These are phyloP conservation scores for Carcinoscorpius rotundicauda DNA, from an alignment of 1,140 invertebrate species.

Conservation along the genomic window DNA sequence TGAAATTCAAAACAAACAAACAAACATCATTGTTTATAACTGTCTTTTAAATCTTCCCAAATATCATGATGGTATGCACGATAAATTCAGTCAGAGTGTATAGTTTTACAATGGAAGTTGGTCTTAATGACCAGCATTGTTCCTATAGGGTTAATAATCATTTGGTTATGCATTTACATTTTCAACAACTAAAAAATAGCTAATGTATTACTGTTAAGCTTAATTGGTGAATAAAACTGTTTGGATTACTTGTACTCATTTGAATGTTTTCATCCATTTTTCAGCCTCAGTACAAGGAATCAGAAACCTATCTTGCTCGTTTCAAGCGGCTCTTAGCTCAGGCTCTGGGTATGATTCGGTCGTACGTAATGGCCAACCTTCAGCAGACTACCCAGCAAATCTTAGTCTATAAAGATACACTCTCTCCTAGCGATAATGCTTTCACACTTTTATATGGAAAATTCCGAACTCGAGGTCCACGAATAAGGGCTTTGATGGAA, in stretches of 20 bases:
- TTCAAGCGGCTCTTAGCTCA: constrained; percentile 24
- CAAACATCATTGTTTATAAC: too few species aligned
- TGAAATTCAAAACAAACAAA: too few species aligned
- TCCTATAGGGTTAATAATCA: too few species aligned
- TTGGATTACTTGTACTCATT: background rate
- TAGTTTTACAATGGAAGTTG: too few species aligned
- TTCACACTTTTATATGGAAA: constrained; percentile 88
- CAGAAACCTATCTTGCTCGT: constrained; percentile 45
- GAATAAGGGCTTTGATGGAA: constrained; percentile 63
- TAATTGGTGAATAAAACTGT: background rate
- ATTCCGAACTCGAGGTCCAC: constrained; percentile 74
- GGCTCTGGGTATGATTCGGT: constrained; percentile 24
- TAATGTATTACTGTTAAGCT: too few species aligned
- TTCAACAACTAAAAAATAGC: too few species aligned
- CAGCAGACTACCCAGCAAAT: constrained; percentile 50
- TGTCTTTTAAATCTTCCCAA: too few species aligned
- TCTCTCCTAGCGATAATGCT: constrained; percentile 48
- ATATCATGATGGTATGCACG: too few species aligned
- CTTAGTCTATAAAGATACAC: constrained; percentile 28
- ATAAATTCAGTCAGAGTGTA: too few species aligned
- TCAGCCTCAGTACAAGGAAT: constrained; percentile 56
- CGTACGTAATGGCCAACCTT: constrained; percentile 24
- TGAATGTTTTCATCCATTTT: constrained; percentile 22
- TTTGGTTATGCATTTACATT: too few species aligned
- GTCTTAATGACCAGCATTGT: too few species aligned